Base-by-base conservation (phyloP, 2,797 vertebrate genomes). In the Monodelphis domestica region DNA sequence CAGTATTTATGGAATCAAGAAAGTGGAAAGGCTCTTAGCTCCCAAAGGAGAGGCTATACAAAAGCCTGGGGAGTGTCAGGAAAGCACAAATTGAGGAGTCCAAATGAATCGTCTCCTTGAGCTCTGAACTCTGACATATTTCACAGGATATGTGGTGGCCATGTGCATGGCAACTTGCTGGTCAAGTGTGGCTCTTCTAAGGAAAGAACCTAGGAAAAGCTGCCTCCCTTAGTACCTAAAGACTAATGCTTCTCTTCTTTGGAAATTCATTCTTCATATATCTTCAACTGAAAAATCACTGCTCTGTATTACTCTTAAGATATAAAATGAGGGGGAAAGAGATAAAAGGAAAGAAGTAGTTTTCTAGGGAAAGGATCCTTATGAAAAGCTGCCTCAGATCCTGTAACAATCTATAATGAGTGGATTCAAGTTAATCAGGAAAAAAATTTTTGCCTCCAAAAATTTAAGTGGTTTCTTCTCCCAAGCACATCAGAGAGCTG, bases 1-100 rank as follows among this genome's bases (percentile, higher is more conserved):
- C 93, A 93, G 89, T 96, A 93, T 26, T 11, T 90, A 54, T 94
- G 57, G 51, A 94, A 95, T 33, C 87, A 56, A 96, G 92, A 95
- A 96, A 94, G 95, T 96, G n/a, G 63, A 29, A 84, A 84, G 45
- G 21, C 9, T 45, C 21, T 96, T 95, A 45, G 7, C 28, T 54
- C 84, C 91, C 91, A 24, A 90, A 95, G 28, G 54, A 56, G 88
- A 57, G 93, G 30, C 92, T 30, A 91, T 11, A 84, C 38, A 84
- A 1, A 26, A 94, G 38, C 51, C 84, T 94, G 50, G 70, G 17
- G 14, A 91, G 53, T 90, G 3, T 91, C 95, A 93, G 88, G 51
- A 95, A 97, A 94, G 87, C n/a, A 91, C 89, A 91, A 54, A 57
- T 21, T 59, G 55, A 91, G 63, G 38, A 90, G 3, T 89, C 51